Evolutionary conservation across 1,140 invertebrate species (phyloP).

Genomic region (Bombus vancouverensis): DNA sequence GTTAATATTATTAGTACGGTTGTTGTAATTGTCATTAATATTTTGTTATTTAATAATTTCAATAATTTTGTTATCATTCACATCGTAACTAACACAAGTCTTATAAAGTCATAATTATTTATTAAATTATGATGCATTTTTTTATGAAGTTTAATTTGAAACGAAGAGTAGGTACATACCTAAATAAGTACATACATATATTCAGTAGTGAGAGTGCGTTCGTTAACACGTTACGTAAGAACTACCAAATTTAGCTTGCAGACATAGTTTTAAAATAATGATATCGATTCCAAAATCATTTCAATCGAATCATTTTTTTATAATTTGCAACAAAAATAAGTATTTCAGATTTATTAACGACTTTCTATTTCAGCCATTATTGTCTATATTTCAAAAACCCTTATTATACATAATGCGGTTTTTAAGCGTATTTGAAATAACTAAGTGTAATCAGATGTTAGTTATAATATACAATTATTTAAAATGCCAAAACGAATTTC

Average conservation of each 20-base stretch:
- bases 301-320: conserved; percentile 15
- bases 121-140: neutral
- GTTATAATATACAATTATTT: neutral
- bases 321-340: neutral
- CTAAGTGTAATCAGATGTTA: neutral
- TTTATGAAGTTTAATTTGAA: conserved; percentile 42
- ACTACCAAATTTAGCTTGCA: conserved; percentile 79
- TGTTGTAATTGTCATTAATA: neutral
- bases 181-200: neutral
- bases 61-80: neutral
- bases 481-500: neutral
- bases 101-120: neutral
- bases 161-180: conserved; percentile 36
- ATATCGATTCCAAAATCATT: conserved; percentile 81
- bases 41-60: neutral
- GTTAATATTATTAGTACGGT: neutral
- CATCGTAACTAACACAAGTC: neutral
- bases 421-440: neutral
- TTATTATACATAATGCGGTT: neutral
- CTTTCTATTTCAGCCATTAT: too few relatives aligned
- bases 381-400: neutral
- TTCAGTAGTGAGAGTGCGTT: conserved; percentile 60
- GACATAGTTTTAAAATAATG: conserved; percentile 76
- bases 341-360: neutral
- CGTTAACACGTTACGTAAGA: conserved; percentile 69